Evolutionary conservation across 2,113 vertebrate genomes (phyloP).

Genomic region (Lepidothrix coronata): DNA sequence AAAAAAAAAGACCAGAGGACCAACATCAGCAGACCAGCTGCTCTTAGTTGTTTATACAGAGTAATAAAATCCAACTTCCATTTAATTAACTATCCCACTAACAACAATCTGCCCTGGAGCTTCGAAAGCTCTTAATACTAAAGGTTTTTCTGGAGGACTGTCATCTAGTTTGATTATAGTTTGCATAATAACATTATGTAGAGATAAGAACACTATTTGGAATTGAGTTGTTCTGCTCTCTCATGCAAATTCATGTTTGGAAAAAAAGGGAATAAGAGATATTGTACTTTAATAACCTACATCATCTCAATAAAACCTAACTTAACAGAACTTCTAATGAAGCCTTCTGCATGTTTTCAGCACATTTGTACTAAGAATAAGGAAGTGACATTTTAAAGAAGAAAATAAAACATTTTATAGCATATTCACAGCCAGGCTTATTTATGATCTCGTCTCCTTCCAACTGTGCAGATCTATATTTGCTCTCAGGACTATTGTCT

Average conservation of each 20-base stretch:
- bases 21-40: background rate
- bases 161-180: slow-evolving; percentile 8
- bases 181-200: background rate
- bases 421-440: background rate
- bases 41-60: background rate
- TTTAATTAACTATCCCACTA: slow-evolving; percentile 15
- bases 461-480: background rate
- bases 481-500: background rate
- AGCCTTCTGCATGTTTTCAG: background rate
- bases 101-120: background rate
- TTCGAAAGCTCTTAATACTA: background rate
- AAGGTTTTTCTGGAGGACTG: background rate
- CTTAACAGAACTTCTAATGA: background rate
- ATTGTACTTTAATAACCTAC: background rate
- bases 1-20: background rate
- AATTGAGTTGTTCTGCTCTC: background rate
- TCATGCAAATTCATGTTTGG: background rate
- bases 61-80: background rate
- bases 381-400: background rate
- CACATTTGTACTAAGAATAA: background rate
- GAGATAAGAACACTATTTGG: background rate
- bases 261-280: background rate
- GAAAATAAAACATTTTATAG: background rate
- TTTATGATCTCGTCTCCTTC: background rate
- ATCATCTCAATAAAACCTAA: background rate